phyloP scores from a whole-genome alignment of 1,140 invertebrate species.

The Halyomorpha halys region DNA sequence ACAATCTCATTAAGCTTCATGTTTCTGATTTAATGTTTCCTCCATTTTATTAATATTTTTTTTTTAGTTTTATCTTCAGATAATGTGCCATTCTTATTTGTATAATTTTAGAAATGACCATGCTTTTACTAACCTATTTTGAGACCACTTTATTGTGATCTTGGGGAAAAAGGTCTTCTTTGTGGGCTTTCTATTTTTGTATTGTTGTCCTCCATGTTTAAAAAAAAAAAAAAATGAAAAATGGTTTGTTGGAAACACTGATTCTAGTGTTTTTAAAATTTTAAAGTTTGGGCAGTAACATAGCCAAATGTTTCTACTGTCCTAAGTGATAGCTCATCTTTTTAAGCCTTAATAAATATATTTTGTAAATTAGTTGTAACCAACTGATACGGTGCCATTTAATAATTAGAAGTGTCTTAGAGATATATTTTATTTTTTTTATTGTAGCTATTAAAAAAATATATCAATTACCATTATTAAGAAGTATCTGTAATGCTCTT shows the following conservation, averaged over 20 bases:
- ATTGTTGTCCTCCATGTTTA: neutral
- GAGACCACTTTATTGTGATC: neutral
- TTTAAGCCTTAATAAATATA: slow-evolving; percentile 9
- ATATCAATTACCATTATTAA: slow-evolving; percentile 1
- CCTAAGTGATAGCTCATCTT: slow-evolving; percentile 14
- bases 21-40: neutral
- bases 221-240: neutral
- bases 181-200: slow-evolving; percentile 7
- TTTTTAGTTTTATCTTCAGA: neutral
- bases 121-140: slow-evolving; percentile 1
- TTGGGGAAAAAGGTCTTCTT: slow-evolving; percentile 2
- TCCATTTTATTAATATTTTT: neutral
- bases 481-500: neutral
- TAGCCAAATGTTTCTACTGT: neutral
- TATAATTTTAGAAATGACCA: neutral
- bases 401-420: slow-evolving; percentile 11
- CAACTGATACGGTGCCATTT: slow-evolving; percentile 8
- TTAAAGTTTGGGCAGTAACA: neutral
- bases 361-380: neutral
- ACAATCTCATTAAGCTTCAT: neutral
- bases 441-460: neutral
- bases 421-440: slow-evolving; percentile 13
- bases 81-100: neutral
- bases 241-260: neutral
- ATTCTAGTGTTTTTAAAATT: neutral